A percentile compares a stretch with the other conserved stretches of the same genome.
phyloP scores from a whole-genome alignment of 2,888 invertebrate species.

The Meteorus cinctellus region DNA sequence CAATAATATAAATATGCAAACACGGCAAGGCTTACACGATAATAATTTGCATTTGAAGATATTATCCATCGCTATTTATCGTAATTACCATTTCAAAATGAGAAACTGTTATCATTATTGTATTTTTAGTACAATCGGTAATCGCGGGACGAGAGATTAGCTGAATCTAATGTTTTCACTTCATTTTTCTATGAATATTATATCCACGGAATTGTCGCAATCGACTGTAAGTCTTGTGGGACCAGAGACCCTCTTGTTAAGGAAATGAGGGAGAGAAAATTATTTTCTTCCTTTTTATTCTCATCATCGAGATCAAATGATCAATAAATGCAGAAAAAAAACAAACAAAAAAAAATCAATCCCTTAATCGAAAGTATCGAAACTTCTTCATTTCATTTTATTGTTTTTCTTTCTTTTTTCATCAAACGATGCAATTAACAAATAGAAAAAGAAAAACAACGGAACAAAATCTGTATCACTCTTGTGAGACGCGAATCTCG shows the following conservation, averaged over 20 bases:
- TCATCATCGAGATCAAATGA: background rate
- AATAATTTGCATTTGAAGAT: conserved; percentile 9
- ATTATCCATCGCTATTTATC: background rate
- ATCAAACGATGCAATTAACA: conserved; percentile 1
- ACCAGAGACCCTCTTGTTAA: conserved; percentile 24
- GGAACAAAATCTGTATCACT: conserved; percentile 37
- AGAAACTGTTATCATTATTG: background rate
- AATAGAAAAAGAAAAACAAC: conserved; percentile 13
- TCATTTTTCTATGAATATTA: conserved; percentile 1
- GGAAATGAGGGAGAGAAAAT: conserved; percentile 8
- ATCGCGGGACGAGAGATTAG: conserved; percentile 40
- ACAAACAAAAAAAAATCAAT: conserved; percentile 4
- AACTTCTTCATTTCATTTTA: background rate
- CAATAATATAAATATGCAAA: background rate
- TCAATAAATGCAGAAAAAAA: background rate
- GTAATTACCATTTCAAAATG: background rate
- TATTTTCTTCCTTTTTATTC: background rate
- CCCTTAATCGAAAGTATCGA: conserved; percentile 3
- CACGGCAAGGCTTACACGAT: background rate
- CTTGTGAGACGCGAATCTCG: background rate
- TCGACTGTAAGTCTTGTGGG: conserved; percentile 14
- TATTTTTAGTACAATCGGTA: conserved; percentile 30
- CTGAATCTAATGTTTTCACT: conserved; percentile 10
- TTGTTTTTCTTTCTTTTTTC: background rate
- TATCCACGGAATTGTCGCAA: conserved; percentile 11